Evolutionary conservation across 2,113 vertebrate genomes (phyloP), one percentile per base, ranked within the genome.

Genomic region (Psilopogon haemacephalus): DNA sequence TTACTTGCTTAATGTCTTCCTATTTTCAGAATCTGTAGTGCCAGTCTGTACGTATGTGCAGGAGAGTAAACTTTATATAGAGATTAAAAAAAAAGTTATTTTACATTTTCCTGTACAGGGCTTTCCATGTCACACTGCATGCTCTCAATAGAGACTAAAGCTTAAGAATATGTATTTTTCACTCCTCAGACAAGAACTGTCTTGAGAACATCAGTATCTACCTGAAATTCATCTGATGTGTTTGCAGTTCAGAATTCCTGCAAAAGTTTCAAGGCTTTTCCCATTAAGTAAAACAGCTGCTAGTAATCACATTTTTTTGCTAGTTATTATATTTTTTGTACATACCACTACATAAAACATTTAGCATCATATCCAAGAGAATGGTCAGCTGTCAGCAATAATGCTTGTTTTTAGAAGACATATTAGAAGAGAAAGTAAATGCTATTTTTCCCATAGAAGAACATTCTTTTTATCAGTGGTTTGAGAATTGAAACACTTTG

Each of bases 381-480:
- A 52, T 5, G 12, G 65, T 19, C 69, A 63, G 33, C 52, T 44
- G 9, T 20, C 18, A 63, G 46, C 12, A 83, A 35, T 1, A 83
- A 35, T 1, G 27, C 1, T 23, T 11, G 11, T 74, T 70, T 48
- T 8, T 32, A 7, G 8, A 18, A 32, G 16, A 30, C 2, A 8
- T 18, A 32, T 17, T 35, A 30, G 20, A 67, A 62, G 27, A 56
- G 35, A 56, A 87, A 48, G 30, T 33, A 73, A 71, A 75, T 15
- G 7, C 5, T 11, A 18, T 24, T 82, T 28, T 30, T 65, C 58
- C 50, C 38, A 26, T 32, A 27, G 35, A 72, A 56, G 6, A 16
- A 5, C 1, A 0, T 8, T 48, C 6, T 32, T 60, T 74, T 72
- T 21, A 27, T 14, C 54, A 72, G 42, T 0, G 0, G 7, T 32